These are phyloP conservation scores for Pseudomugil gertrudae DNA, from an alignment of 2,797 vertebrate genomes.

Conservation along the genomic window DNA sequence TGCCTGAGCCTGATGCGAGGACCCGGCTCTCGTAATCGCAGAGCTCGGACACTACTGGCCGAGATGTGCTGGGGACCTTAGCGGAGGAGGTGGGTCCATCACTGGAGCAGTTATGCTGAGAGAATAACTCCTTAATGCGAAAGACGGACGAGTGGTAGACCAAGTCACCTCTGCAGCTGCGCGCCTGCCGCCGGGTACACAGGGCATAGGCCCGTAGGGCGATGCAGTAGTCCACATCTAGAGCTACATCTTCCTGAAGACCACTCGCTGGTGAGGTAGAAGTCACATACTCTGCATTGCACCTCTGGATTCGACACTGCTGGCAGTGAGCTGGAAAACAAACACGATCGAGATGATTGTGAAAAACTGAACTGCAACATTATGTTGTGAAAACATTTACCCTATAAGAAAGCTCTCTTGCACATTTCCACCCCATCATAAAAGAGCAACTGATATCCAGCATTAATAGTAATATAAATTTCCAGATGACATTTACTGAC, in stretches of 20 bases:
- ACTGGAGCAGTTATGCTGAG: slow-evolving; percentile 86
- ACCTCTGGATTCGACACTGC: slow-evolving; percentile 86
- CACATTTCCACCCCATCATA: not conserved
- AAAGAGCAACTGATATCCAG: not conserved
- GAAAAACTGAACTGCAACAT: not conserved
- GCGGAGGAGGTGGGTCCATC: slow-evolving; percentile 83
- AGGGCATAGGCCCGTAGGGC: slow-evolving; percentile 82
- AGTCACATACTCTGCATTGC: slow-evolving; percentile 84
- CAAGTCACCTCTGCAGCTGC: slow-evolving; percentile 84
- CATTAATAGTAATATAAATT: not conserved
- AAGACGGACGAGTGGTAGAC: slow-evolving; percentile 86
- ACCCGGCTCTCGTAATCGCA: slow-evolving; percentile 83
- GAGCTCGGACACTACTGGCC: slow-evolving; percentile 75
- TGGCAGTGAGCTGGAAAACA: slow-evolving; percentile 80
- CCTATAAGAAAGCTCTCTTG: not conserved
- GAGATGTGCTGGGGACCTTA: slow-evolving; percentile 74
- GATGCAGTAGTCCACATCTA: slow-evolving; percentile 84
- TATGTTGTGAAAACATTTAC: not conserved
- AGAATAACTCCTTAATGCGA: slow-evolving; percentile 86
- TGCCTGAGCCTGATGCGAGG: slow-evolving; percentile 55
- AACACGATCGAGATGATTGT: slow-evolving; percentile 6
- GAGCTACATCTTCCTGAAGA: slow-evolving; percentile 77
- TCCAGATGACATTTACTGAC: slow-evolving; percentile 27
- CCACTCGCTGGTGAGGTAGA: slow-evolving; percentile 82
- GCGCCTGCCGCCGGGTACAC: slow-evolving; percentile 83